Conservation (phyloP, 2,888 invertebrate species). For the Rotaria macrura region DNA sequence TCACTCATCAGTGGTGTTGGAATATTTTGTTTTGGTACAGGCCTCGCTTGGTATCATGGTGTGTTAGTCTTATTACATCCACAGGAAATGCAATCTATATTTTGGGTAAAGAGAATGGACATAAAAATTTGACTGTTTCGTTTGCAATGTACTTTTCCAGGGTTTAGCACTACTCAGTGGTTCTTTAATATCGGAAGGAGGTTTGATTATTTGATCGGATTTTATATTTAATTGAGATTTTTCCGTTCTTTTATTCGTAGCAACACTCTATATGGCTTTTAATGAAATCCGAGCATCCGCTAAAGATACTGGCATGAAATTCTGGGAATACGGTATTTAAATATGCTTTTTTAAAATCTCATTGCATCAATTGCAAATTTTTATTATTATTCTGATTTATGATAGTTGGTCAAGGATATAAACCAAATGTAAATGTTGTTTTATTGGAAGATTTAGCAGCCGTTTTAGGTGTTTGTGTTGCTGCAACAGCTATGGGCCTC, state of each 20-base stretch:
- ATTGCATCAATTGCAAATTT: background rate
- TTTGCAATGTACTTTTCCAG: slow-evolving; percentile 34
- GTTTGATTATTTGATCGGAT: slow-evolving; percentile 21
- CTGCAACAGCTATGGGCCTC: slow-evolving; percentile 72
- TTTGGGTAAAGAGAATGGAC: slow-evolving; percentile 59
- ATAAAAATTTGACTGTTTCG: too few relatives aligned
- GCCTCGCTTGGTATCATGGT: slow-evolving; percentile 86
- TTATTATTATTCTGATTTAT: background rate
- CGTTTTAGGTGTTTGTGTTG: slow-evolving; percentile 72
- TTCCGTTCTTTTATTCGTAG: too few relatives aligned
- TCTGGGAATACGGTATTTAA: slow-evolving; percentile 69
- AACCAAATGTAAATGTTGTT: slow-evolving; percentile 94
- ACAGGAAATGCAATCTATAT: slow-evolving; percentile 68
- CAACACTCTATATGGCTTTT: slow-evolving; percentile 72
- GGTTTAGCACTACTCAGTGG: background rate
- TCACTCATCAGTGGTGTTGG: slow-evolving; percentile 94
- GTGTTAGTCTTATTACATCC: slow-evolving; percentile 78
- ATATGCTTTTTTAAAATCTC: background rate
- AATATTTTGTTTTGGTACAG: slow-evolving; percentile 92
- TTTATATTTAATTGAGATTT: background rate
- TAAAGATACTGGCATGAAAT: slow-evolving; percentile 62
- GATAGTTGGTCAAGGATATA: slow-evolving; percentile 61
- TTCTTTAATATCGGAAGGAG: slow-evolving; percentile 36
- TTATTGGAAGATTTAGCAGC: slow-evolving; percentile 90
- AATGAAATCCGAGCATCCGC: slow-evolving; percentile 76